These are phyloP conservation scores for Hiodon alosoides DNA, from an alignment of 2,113 vertebrate species.

Conservation along the genomic window DNA sequence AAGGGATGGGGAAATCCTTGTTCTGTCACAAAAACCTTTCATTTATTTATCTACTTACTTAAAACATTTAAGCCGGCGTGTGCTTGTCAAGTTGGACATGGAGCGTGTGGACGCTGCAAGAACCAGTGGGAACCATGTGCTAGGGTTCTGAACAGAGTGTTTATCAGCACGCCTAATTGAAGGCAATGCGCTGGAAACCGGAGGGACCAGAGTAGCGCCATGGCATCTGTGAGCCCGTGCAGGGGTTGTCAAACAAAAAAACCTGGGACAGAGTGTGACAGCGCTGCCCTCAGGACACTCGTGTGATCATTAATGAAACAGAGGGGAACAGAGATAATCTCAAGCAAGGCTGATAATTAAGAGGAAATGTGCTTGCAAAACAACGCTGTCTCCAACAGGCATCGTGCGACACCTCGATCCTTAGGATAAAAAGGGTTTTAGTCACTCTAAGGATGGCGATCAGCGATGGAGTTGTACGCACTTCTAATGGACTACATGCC, in stretches of 20 bases:
- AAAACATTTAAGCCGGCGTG: background rate
- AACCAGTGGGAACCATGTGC: conserved; percentile 1
- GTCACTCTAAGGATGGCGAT: conserved; percentile 28
- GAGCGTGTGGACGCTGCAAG: background rate
- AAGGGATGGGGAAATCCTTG: no score
- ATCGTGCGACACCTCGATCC: background rate
- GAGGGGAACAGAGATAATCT: background rate
- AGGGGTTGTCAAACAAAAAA: background rate
- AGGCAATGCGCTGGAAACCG: conserved; percentile 15
- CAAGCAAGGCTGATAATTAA: background rate
- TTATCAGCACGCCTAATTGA: conserved; percentile 8
- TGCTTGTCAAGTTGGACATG: background rate
- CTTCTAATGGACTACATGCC: conserved; percentile 32
- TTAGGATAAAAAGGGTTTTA: conserved; percentile 27
- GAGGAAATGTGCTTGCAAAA: background rate
- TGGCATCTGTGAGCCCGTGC: conserved; percentile 12
- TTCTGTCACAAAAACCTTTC: no score
- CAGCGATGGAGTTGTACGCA: conserved; percentile 31
- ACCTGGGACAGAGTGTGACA: background rate
- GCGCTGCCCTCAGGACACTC: background rate
- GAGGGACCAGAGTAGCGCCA: background rate
- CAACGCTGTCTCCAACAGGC: background rate
- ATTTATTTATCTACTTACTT: no score
- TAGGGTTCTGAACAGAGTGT: conserved; percentile 1
- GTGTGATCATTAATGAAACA: background rate